phyloP scores from a whole-genome alignment of 2,888 invertebrate genomes.

The Willowsia nigromaculata region DNA sequence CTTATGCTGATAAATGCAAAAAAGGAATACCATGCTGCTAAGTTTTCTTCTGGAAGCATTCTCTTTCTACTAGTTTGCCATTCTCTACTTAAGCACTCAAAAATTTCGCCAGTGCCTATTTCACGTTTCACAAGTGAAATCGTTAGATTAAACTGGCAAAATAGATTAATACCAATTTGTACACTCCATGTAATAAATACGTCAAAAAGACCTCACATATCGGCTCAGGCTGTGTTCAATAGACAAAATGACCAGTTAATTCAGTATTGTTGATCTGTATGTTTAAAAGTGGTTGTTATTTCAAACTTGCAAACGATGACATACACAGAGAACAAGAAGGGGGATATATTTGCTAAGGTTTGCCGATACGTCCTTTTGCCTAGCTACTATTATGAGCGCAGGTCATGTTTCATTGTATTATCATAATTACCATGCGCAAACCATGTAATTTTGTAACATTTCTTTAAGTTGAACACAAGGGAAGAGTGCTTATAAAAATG shows the following conservation, averaged over 20 bases:
- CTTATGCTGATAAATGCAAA: constrained; percentile 41
- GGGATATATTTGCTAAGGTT: background rate
- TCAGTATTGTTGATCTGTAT: too few relatives aligned
- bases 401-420: constrained; percentile 66
- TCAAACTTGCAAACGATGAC: too few relatives aligned
- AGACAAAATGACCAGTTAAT: too few relatives aligned
- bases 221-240: too few relatives aligned
- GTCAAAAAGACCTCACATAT: too few relatives aligned
- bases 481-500: constrained; percentile 35
- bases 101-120: constrained; percentile 1
- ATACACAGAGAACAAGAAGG: too few relatives aligned
- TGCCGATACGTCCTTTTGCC: too few relatives aligned
- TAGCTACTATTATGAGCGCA: constrained; percentile 16
- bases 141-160: background rate
- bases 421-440: constrained; percentile 62
- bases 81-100: background rate
- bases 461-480: background rate
- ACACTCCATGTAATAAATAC: background rate
- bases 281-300: too few relatives aligned
- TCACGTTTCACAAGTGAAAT: background rate
- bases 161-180: background rate
- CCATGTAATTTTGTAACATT: constrained; percentile 55
- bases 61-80: background rate
- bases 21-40: constrained; percentile 57
- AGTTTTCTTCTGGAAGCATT: constrained; percentile 46